Percentiles rank a stretch among this genome's conserved stretches.
phyloP scores from a whole-genome alignment of 2,888 invertebrate species.

The Volucella inflata region DNA sequence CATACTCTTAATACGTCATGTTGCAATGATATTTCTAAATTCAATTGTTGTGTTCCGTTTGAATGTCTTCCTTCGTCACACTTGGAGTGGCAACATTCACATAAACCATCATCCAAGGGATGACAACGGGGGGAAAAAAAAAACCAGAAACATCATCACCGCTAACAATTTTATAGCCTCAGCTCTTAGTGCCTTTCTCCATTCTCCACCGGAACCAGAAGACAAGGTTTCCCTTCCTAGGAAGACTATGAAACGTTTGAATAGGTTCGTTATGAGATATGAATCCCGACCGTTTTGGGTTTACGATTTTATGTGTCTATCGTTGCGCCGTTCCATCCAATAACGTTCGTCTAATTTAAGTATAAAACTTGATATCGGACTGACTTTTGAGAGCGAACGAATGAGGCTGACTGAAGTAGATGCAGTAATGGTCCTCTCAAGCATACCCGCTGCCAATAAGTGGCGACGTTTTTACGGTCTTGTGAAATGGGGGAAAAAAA shows the following conservation, averaged over 20 bases:
- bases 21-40: constrained; percentile 39
- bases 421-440: constrained; percentile 10
- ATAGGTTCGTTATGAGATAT: constrained; percentile 65
- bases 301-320: constrained; percentile 58
- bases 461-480: constrained; percentile 57
- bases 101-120: neutral
- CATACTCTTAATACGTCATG: constrained; percentile 9
- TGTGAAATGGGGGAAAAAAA: constrained; percentile 39
- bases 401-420: neutral
- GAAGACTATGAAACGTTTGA: constrained; percentile 15
- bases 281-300: constrained; percentile 52
- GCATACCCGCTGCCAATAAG: constrained; percentile 33
- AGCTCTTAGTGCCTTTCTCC: too few relatives aligned
- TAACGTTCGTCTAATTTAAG: constrained; percentile 60
- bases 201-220: neutral
- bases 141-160: too few relatives aligned
- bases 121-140: too few relatives aligned
- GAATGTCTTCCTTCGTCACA: neutral
- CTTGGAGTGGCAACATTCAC: neutral
- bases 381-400: constrained; percentile 16
- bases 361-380: constrained; percentile 51
- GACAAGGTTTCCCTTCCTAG: neutral
- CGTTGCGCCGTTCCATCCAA: constrained; percentile 42
- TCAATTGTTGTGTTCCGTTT: constrained; percentile 22
- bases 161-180: too few relatives aligned